Base-by-base conservation (phyloP, 2,113 vertebrate genomes). In the Coregonus clupeaformis region DNA sequence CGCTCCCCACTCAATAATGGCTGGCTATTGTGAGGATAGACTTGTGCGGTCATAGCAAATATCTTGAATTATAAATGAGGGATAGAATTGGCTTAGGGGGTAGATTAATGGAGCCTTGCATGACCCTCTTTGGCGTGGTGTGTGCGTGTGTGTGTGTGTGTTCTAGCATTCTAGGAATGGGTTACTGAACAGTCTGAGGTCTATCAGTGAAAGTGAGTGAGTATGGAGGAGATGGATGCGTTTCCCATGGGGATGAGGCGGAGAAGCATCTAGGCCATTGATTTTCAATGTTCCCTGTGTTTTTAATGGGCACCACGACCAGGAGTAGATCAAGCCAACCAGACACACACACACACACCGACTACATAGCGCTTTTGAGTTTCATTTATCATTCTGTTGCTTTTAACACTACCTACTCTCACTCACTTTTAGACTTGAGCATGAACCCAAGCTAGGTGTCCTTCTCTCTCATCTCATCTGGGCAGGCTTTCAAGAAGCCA, bases 21-120 rank as follows among this genome's bases (percentile, higher is more conserved):
- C 42, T 5, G 9, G 18, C 13, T 22, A 1, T 69, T 84, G 80
- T 72, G 69, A 57, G 59, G 73, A 76, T 30, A 71, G 79, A 24
- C 64, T n/a, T 18, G 71, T 77, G 76, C 57, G 77, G 68, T 81
- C 86, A 74, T 73, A 59, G 80, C 78, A 49, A 20, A 18, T 5
- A 5, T 68, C 65, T 65, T 90, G 77, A 78, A 87, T 88, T 85
- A 89, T 87, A 82, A 70, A 88, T 87, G 71, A 85, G 70, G 65
- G 32, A 75, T 45, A 71, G 81, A 84, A 79, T 72, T 42, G 71
- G 80, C 12, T 83, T 77, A 84, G 36, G 12, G 69, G 42, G 84
- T 80, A 85, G 79, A 75, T 76, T 71, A 73, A 84, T 57, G 27
- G 62, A 80, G 74, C 74, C 69, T 68, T 76, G 72, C 85, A 82